These are phyloP conservation scores for Paralichthys olivaceus DNA, from an alignment of 2,113 vertebrate species.

Conservation along the genomic window DNA sequence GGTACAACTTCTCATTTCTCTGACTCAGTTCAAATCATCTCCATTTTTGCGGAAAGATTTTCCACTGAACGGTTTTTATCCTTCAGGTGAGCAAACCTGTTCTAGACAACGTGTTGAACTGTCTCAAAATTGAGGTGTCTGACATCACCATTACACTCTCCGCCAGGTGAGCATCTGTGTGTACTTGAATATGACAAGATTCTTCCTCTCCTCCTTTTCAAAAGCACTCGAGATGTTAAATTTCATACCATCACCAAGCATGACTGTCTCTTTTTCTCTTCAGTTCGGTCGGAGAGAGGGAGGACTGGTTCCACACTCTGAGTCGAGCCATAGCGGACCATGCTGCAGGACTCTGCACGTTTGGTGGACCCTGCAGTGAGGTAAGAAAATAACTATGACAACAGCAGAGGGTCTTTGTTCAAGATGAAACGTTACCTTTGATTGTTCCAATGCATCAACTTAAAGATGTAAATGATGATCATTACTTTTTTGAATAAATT, in stretches of 20 bases:
- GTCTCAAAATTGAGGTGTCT: conserved; percentile 89
- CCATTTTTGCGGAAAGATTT: neutral
- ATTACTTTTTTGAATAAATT: too few species aligned
- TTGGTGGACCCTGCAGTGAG: conserved; percentile 78
- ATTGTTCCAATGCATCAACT: too few species aligned
- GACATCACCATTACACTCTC: conserved; percentile 89
- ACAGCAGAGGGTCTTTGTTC: too few species aligned
- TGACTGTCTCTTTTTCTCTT: conserved; percentile 11
- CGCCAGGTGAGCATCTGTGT: conserved; percentile 85
- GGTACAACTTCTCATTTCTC: conserved; percentile 74
- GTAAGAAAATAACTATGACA: conserved; percentile 40
- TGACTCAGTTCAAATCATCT: neutral
- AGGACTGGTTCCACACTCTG: conserved; percentile 93
- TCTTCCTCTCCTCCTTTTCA: too few species aligned
- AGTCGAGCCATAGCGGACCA: conserved; percentile 89
- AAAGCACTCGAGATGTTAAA: neutral
- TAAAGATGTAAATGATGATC: too few species aligned
- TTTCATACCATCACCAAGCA: neutral
- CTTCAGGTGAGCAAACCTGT: conserved; percentile 89
- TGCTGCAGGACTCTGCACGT: conserved; percentile 81
- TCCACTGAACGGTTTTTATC: conserved; percentile 17
- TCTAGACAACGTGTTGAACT: conserved; percentile 86
- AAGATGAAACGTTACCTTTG: too few species aligned
- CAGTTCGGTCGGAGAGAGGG: conserved; percentile 91
- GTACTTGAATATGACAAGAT: neutral